Evolutionary conservation across 2,888 invertebrate genomes (phyloP).

Genomic region (Tachina fera): DNA sequence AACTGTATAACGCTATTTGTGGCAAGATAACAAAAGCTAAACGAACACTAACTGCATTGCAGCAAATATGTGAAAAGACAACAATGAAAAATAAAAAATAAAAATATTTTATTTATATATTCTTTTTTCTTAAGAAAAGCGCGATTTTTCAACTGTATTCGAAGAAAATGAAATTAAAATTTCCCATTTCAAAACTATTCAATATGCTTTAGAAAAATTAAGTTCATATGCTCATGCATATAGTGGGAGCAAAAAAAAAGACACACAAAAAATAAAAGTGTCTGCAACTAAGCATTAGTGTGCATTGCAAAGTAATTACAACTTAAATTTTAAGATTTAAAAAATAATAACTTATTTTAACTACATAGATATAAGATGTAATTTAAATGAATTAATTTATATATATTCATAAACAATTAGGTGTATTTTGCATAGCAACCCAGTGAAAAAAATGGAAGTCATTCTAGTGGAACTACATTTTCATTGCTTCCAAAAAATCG

Average conservation of each 20-base stretch:
- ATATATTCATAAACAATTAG: no score
- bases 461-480: no score
- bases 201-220: background rate
- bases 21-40: conserved; percentile 53
- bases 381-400: no score
- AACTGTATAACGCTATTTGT: conserved; percentile 42
- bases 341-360: no score
- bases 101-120: background rate
- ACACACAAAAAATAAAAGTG: background rate
- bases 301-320: no score
- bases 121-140: conserved; percentile 26
- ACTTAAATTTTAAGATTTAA: no score
- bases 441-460: no score
- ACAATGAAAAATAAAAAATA: background rate
- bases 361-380: no score
- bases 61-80: conserved; percentile 40
- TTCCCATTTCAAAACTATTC: conserved; percentile 26
- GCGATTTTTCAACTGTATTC: conserved; percentile 47
- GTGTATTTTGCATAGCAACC: no score
- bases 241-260: background rate
- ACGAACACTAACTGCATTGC: conserved; percentile 64
- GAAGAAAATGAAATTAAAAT: conserved; percentile 34
- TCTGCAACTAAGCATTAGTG: background rate
- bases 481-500: no score
- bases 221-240: background rate